A percentile compares a stretch with the other conserved stretches of the same genome.
phyloP scores from a whole-genome alignment of 2,797 vertebrate genomes.

The Takifugu ocellatus region DNA sequence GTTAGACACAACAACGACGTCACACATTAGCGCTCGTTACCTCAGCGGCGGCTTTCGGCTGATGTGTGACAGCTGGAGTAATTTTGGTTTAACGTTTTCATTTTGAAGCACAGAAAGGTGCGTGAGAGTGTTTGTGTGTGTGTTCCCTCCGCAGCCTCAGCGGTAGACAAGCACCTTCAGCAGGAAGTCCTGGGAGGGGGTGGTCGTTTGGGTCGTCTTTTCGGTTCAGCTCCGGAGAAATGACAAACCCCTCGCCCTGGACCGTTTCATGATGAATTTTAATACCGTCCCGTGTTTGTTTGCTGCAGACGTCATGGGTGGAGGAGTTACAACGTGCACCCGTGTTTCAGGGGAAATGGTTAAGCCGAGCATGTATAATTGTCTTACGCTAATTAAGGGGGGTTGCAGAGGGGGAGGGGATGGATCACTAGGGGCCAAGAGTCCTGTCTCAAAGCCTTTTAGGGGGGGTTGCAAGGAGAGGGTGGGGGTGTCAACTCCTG shows the following conservation, averaged over 20 bases:
- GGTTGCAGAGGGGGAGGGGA: constrained; percentile 9
- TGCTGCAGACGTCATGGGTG: not conserved
- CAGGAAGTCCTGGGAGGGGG: no score
- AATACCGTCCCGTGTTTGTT: not conserved
- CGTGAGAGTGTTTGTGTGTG: no score
- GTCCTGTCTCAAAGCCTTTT: constrained; percentile 50
- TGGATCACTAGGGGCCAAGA: constrained; percentile 44
- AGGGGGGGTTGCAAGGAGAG: constrained; percentile 18
- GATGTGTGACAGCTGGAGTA: no score
- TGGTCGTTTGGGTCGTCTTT: no score
- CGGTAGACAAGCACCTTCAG: no score
- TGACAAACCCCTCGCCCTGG: no score
- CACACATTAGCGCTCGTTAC: constrained; percentile 36
- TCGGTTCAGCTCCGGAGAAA: no score
- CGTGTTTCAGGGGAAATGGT: constrained; percentile 76
- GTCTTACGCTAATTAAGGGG: constrained; percentile 79
- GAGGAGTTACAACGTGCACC: constrained; percentile 61
- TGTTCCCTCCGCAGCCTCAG: no score
- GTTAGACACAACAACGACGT: constrained; percentile 65
- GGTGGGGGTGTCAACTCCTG: constrained; percentile 22
- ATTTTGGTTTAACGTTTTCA: no score
- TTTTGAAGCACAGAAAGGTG: no score
- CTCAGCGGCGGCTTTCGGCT: constrained; percentile 16
- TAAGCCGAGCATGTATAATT: constrained; percentile 83
- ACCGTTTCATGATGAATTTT: no score